A percentile compares a stretch with the other conserved stretches of the same genome.
These are phyloP conservation scores for Drosophila heteroneura DNA, from an alignment of 2,888 invertebrate genomes.

Conservation along the genomic window DNA sequence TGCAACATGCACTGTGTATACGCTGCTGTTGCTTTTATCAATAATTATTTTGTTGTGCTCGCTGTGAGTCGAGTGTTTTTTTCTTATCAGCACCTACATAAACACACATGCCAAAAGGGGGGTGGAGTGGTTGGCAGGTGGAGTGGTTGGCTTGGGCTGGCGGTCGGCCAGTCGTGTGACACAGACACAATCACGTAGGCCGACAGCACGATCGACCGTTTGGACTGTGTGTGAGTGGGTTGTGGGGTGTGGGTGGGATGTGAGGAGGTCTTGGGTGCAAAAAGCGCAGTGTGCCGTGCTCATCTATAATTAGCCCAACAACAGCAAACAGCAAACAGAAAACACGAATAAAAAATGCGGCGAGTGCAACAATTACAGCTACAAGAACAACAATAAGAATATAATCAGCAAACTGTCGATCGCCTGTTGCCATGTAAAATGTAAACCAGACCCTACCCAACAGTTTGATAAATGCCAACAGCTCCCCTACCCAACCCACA, in stretches of 20 bases:
- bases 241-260: neutral
- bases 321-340: slow-evolving; percentile 25
- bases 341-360: slow-evolving; percentile 4
- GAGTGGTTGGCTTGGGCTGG: slow-evolving; percentile 6
- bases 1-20: slow-evolving; percentile 51
- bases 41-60: slow-evolving; percentile 80
- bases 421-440: slow-evolving; percentile 63
- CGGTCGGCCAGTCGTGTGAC: slow-evolving; percentile 69
- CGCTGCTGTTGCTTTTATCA: slow-evolving; percentile 68
- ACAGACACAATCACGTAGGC: slow-evolving; percentile 77
- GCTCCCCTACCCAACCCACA: neutral
- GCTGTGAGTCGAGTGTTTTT: slow-evolving; percentile 63
- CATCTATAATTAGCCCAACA: slow-evolving; percentile 70
- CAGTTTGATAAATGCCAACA: slow-evolving; percentile 25
- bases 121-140: neutral
- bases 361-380: slow-evolving; percentile 37
- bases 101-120: slow-evolving; percentile 9
- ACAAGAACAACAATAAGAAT: slow-evolving; percentile 5
- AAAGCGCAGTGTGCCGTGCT: slow-evolving; percentile 42
- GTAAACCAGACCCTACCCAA: slow-evolving; percentile 67
- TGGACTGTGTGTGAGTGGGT: slow-evolving; percentile 14
- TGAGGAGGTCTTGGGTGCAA: slow-evolving; percentile 30
- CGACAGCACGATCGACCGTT: slow-evolving; percentile 30
- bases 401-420: slow-evolving; percentile 43
- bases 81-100: slow-evolving; percentile 66